Evolutionary conservation across 1,140 invertebrate genomes (phyloP).

Genomic region (Thalassaphorura encarpata): DNA sequence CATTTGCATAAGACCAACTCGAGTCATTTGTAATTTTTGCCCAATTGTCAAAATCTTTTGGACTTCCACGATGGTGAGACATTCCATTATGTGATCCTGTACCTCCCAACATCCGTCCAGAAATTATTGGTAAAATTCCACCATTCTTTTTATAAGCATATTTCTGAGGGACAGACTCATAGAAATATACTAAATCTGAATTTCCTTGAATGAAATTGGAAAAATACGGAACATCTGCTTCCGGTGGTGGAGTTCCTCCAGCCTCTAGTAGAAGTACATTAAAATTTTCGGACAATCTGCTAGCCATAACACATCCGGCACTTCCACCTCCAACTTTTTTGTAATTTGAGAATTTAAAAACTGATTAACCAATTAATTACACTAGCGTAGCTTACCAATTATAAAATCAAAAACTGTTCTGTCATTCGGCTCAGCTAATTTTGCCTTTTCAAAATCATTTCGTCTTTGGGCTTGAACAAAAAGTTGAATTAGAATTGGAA

Average conservation of each 20-base stretch:
- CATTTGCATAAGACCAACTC: background rate
- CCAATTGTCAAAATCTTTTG: background rate
- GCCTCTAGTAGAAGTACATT: conserved; percentile 1
- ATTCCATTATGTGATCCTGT: background rate
- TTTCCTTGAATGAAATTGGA: background rate
- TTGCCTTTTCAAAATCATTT: background rate
- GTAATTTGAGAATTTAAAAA: background rate
- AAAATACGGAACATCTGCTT: background rate
- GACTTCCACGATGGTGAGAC: background rate
- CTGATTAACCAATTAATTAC: too few species aligned
- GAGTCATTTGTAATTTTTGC: background rate
- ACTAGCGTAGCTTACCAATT: background rate
- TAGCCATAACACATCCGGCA: conserved; percentile 2
- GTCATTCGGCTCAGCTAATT: background rate
- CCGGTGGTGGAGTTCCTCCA: background rate
- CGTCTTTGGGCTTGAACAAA: background rate
- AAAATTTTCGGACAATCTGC: conserved; percentile 3
- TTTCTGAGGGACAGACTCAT: background rate
- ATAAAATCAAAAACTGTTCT: background rate
- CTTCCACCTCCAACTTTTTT: background rate
- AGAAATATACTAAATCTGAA: background rate
- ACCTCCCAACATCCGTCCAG: conserved; percentile 7
- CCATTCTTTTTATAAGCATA: background rate
- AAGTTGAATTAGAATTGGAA: too few species aligned
- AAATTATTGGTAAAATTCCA: background rate